Percentiles rank a stretch among this genome's conserved stretches.
Conservation (phyloP, 2,888 invertebrate species). For the Amblyjoppa fuscipennis region DNA sequence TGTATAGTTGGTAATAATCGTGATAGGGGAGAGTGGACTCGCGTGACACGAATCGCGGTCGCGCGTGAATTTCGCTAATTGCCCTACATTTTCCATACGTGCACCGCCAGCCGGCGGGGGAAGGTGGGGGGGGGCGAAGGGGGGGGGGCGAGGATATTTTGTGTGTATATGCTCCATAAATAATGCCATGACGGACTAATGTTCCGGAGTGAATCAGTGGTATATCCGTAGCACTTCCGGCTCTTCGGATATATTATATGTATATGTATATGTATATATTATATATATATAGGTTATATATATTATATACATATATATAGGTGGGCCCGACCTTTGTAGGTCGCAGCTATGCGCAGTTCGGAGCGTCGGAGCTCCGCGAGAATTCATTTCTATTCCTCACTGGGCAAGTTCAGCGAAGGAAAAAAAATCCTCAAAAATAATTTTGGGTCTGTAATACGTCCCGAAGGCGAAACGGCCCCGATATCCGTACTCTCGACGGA, state of each 20-base stretch:
- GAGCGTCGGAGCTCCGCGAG: neutral
- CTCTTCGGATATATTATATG: neutral
- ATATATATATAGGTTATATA: neutral
- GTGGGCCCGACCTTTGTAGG: neutral
- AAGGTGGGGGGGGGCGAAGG: too few relatives aligned
- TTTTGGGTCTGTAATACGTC: neutral
- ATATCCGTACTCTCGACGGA: slow-evolving; percentile 46
- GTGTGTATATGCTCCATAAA: slow-evolving; percentile 6
- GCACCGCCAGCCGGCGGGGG: neutral
- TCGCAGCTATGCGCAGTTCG: slow-evolving; percentile 14
- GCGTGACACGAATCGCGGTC: slow-evolving; percentile 58
- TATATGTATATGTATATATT: neutral
- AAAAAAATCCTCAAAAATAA: neutral
- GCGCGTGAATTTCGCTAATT: slow-evolving; percentile 54
- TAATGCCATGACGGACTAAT: slow-evolving; percentile 26
- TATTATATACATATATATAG: neutral
- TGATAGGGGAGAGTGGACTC: slow-evolving; percentile 47
- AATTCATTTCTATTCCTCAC: slow-evolving; percentile 5
- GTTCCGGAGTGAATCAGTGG: slow-evolving; percentile 30
- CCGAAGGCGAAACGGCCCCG: neutral
- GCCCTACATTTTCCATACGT: slow-evolving; percentile 49
- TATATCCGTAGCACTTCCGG: slow-evolving; percentile 29
- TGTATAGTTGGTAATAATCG: slow-evolving; percentile 55
- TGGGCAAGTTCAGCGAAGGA: neutral
- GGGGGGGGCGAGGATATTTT: neutral